Conservation (phyloP, 2,113 vertebrate species). For the Chrysemys picta region DNA sequence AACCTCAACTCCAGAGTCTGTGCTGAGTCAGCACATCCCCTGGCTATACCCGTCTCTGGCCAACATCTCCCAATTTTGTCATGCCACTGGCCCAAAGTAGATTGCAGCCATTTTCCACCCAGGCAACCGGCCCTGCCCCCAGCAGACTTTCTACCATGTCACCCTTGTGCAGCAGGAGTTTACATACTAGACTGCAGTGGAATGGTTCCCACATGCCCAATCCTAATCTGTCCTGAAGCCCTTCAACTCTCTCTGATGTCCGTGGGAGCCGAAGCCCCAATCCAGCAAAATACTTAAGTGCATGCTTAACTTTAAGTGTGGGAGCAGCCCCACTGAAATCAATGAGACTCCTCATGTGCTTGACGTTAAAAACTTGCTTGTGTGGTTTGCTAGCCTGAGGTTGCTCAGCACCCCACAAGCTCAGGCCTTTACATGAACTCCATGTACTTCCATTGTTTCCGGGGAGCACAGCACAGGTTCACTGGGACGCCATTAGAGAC, state of each 20-base stretch:
- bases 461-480: neutral
- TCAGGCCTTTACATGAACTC: neutral
- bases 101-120: neutral
- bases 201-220: accelerated
- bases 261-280: neutral
- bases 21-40: neutral
- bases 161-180: neutral
- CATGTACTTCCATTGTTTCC: neutral
- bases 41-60: neutral
- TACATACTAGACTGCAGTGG: neutral
- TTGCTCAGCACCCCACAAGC: neutral
- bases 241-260: neutral
- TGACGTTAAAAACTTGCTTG: neutral
- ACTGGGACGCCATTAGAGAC: neutral
- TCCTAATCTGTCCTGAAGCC: neutral
- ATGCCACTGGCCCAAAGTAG: neutral
- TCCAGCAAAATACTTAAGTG: neutral
- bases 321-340: neutral
- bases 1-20: neutral
- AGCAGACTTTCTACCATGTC: neutral
- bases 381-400: neutral
- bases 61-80: neutral
- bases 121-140: neutral
- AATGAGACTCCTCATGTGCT: neutral
- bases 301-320: neutral